phyloP scores from a whole-genome alignment of 1,140 invertebrate genomes.

The Magallana gigas region DNA sequence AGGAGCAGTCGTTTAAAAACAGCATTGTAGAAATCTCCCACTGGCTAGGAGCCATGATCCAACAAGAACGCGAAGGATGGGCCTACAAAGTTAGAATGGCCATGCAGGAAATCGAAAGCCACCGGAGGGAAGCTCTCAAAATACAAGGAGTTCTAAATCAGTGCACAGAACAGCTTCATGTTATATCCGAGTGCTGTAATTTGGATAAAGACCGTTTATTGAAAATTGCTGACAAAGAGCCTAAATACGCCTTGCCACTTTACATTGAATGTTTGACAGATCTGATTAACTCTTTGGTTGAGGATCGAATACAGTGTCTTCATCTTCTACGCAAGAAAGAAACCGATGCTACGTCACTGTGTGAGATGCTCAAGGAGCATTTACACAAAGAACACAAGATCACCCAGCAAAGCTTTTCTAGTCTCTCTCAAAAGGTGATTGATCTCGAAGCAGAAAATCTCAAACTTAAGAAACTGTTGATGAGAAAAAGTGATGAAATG shows the following conservation, averaged over 20 bases:
- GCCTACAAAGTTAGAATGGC: slow-evolving; percentile 63
- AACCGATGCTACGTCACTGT: slow-evolving; percentile 38
- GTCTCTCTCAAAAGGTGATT: slow-evolving; percentile 51
- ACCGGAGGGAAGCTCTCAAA: slow-evolving; percentile 59
- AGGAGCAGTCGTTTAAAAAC: slow-evolving; percentile 49
- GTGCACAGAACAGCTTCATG: slow-evolving; percentile 51
- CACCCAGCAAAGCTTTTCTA: slow-evolving; percentile 23
- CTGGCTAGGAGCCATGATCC: slow-evolving; percentile 63
- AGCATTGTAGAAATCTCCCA: slow-evolving; percentile 52
- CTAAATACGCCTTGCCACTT: slow-evolving; percentile 45
- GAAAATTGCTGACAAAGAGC: slow-evolving; percentile 45
- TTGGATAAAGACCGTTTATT: slow-evolving; percentile 46
- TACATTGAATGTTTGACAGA: slow-evolving; percentile 57
- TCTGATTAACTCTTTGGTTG: slow-evolving; percentile 57
- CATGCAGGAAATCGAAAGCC: slow-evolving; percentile 66
- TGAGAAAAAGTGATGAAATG: slow-evolving; percentile 39
- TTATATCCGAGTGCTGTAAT: slow-evolving; percentile 56
- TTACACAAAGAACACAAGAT: slow-evolving; percentile 48
- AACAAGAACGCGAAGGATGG: slow-evolving; percentile 65
- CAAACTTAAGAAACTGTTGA: slow-evolving; percentile 42
- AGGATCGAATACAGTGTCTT: slow-evolving; percentile 60
- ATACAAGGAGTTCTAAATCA: slow-evolving; percentile 51
- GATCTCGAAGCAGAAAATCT: slow-evolving; percentile 46
- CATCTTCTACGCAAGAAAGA: slow-evolving; percentile 50
- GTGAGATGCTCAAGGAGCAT: slow-evolving; percentile 45